A percentile compares a stretch with the other conserved stretches of the same genome.
Conservation (phyloP, 1,140 invertebrate genomes). For the Papilio aristodemus region DNA sequence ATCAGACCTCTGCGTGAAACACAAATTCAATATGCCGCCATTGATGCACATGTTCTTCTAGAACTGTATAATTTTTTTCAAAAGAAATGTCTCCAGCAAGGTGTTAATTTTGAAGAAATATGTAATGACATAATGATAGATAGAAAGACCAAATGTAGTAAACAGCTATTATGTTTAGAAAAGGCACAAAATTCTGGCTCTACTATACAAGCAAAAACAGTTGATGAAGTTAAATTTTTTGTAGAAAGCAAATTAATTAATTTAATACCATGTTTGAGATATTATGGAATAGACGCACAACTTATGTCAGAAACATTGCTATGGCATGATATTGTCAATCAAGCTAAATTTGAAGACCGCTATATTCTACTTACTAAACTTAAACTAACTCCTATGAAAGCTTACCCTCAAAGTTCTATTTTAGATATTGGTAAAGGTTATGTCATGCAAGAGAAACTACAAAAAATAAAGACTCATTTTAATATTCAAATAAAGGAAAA, state of each 20-base stretch:
- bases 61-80: slow-evolving; percentile 86
- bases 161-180: slow-evolving; percentile 62
- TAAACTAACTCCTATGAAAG: slow-evolving; percentile 55
- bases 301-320: slow-evolving; percentile 51
- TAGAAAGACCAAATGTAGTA: slow-evolving; percentile 70
- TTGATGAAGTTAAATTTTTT: slow-evolving; percentile 59
- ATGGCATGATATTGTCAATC: slow-evolving; percentile 68
- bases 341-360: slow-evolving; percentile 63
- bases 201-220: slow-evolving; percentile 44
- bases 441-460: slow-evolving; percentile 53
- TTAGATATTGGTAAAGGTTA: slow-evolving; percentile 56
- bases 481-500: slow-evolving; percentile 54
- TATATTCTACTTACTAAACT: slow-evolving; percentile 59
- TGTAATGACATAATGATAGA: slow-evolving; percentile 80
- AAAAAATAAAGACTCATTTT: slow-evolving; percentile 57
- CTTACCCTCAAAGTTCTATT: slow-evolving; percentile 65
- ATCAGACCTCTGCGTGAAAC: slow-evolving; percentile 86
- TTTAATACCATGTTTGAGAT: slow-evolving; percentile 62
- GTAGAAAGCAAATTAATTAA: slow-evolving; percentile 55
- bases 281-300: slow-evolving; percentile 67
- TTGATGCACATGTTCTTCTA: slow-evolving; percentile 90
- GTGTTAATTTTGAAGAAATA: slow-evolving; percentile 83
- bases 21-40: slow-evolving; percentile 90
- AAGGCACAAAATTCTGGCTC: slow-evolving; percentile 44
- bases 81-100: slow-evolving; percentile 73